Evolutionary conservation across 2,797 vertebrate genomes (phyloP).

Genomic region (Microchirus variegatus): DNA sequence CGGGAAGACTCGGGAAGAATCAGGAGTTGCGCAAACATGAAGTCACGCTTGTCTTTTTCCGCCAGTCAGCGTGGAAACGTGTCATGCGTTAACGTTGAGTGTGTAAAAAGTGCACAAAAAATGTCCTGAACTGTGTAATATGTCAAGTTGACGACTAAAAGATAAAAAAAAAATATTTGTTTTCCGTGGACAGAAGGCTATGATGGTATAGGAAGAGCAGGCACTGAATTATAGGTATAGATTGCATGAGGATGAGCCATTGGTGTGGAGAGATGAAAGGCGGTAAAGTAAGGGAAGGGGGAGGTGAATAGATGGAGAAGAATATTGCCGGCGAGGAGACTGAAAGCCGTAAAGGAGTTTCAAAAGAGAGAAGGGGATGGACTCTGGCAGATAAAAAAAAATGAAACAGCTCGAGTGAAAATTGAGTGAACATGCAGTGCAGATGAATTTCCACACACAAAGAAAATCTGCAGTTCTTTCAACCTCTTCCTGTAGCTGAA

Average conservation of each 20-base stretch:
- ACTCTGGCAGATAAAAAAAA: conserved; percentile 65
- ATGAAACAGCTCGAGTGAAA: conserved; percentile 49
- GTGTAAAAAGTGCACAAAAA: too few relatives aligned
- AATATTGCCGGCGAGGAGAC: conserved; percentile 46
- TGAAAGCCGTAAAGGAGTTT: conserved; percentile 43
- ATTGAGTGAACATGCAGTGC: conserved; percentile 50
- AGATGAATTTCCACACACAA: conserved; percentile 55
- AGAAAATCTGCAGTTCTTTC: conserved; percentile 37
- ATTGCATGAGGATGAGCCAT: conserved; percentile 57
- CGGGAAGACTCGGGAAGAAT: too few relatives aligned
- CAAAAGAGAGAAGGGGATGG: conserved; percentile 52
- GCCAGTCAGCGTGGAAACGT: too few relatives aligned
- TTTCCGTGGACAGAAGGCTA: conserved; percentile 29
- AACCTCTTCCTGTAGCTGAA: conserved; percentile 31
- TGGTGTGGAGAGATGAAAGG: conserved; percentile 68
- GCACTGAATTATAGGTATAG: conserved; percentile 39
- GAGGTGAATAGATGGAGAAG: conserved; percentile 30
- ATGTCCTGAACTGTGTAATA: conserved; percentile 16
- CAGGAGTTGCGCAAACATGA: too few relatives aligned
- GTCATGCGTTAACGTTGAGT: too few relatives aligned
- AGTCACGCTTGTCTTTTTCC: too few relatives aligned
- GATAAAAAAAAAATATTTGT: conserved; percentile 31
- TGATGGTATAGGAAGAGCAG: conserved; percentile 18
- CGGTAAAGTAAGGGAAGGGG: conserved; percentile 34
- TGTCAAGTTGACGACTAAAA: conserved; percentile 14